Evolutionary conservation across 2,113 vertebrate genomes (phyloP), one percentile per base, ranked within the genome.

Genomic region (Syngnathus floridae): DNA sequence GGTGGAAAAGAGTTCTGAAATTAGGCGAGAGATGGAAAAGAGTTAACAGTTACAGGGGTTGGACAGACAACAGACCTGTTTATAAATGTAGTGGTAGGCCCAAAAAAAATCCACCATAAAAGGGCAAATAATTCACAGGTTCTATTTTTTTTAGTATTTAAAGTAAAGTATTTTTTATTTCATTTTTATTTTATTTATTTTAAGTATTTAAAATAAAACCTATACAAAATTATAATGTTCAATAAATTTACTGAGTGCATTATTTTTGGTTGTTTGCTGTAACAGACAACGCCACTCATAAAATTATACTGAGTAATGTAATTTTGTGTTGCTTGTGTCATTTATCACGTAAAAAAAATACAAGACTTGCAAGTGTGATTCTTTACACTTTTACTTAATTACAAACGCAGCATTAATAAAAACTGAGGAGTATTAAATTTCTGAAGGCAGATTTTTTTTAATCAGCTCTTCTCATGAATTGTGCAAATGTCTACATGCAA

Each of bases 21-120:
- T 74, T 48, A 69, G 58, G 58, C 66, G 61, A 71, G 58, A 54
- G 11, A 4, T 8, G 8, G 21, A 4, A 31, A 31, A 31, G 26
- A 31, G 26, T 31, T 31, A 31, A 31, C 2, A 49, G 19, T 8
- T 49, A 1, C 5, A 16, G 2, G 13, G 22, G 52, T 54, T 55
- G 52, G 5, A 55, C 22, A 35, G 54, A 56, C 26, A 7, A 7
- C 14, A 46, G 43, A 16, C 12, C 4, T 2, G 22, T 13, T 3
- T 14, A 55, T 6, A 35, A 16, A 26, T 55, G 2, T 13, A 45
- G 43, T 45, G 14, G 26, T 31, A 31, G 26, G 26, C 26, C 2
- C 26, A 31, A 31, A 31, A 31, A 0, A 31, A 31, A 31, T 31
- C 26, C 26, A 31, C 26, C 43, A 45, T 45, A 13, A 14, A 14